These are phyloP conservation scores for Illadopsis cleaveri DNA, from an alignment of 2,113 vertebrate genomes.

Conservation along the genomic window DNA sequence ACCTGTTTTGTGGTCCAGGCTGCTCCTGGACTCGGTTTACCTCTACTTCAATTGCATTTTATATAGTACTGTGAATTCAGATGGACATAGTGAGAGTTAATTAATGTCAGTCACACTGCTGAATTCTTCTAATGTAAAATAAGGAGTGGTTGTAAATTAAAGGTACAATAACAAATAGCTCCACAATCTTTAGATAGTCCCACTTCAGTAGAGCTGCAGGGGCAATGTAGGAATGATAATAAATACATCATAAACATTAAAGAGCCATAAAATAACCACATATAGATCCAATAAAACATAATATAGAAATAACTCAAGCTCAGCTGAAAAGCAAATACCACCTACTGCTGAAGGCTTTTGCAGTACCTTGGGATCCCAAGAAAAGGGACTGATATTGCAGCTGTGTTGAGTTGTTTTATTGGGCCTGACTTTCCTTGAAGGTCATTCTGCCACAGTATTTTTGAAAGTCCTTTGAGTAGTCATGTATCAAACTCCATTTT, in stretches of 20 bases:
- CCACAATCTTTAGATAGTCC: not conserved
- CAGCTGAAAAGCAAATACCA: constrained; percentile 6
- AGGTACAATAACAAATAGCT: not conserved
- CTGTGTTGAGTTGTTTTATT: not conserved
- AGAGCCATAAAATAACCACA: constrained; percentile 42
- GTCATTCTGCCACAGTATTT: not conserved
- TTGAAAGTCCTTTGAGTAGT: not conserved
- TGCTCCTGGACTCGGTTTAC: not conserved
- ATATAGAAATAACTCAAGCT: constrained; percentile 53
- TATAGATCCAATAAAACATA: constrained; percentile 51
- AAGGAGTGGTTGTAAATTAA: not conserved
- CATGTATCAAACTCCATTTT: constrained; percentile 17
- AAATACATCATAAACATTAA: constrained; percentile 62
- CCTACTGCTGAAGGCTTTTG: not conserved
- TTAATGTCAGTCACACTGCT: not conserved
- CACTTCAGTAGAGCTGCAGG: not conserved
- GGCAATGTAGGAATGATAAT: constrained; percentile 49
- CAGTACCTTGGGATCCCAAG: not conserved
- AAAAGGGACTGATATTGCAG: not conserved
- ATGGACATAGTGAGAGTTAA: not conserved
- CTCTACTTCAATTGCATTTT: not conserved
- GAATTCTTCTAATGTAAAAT: not conserved
- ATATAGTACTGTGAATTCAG: not conserved
- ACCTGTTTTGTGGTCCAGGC: not conserved
- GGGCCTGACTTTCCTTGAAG: not conserved